These are phyloP conservation scores for Panagrolaimus sp. DNA, from an alignment of 1,140 invertebrate genomes.

Conservation along the genomic window DNA sequence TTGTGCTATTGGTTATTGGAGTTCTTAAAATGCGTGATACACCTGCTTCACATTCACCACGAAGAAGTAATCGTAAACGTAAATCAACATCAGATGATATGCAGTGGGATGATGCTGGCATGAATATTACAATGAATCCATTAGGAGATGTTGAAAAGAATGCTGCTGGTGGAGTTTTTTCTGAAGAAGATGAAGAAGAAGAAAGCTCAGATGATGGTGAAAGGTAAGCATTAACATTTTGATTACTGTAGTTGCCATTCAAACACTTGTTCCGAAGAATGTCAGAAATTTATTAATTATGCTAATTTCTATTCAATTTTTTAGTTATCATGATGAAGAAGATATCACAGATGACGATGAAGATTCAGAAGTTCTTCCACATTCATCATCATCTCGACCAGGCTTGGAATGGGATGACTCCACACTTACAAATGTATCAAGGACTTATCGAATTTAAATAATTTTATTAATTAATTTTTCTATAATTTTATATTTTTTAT, in stretches of 20 bases:
- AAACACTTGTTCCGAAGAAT: constrained; percentile 3
- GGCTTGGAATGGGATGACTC: constrained; percentile 56
- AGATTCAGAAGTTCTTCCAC: constrained; percentile 28
- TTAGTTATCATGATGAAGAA: constrained; percentile 49
- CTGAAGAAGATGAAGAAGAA: constrained; percentile 27
- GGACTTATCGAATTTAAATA: constrained; percentile 15
- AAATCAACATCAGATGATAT: constrained; percentile 37
- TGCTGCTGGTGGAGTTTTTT: neutral
- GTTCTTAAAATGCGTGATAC: constrained; percentile 57
- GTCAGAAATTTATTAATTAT: constrained; percentile 11
- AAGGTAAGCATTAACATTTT: constrained; percentile 33
- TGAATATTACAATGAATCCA: constrained; percentile 59
- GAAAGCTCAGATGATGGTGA: constrained; percentile 40
- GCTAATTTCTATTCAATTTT: constrained; percentile 17
- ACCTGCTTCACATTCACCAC: constrained; percentile 35
- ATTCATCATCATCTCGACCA: constrained; percentile 30
- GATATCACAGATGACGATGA: constrained; percentile 43
- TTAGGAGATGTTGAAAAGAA: constrained; percentile 53
- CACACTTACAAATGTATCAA: constrained; percentile 16
- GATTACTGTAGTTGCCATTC: constrained; percentile 1
- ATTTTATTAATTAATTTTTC: too few species aligned
- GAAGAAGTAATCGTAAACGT: constrained; percentile 34
- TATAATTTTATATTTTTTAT: too few species aligned
- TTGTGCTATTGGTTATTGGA: constrained; percentile 54
- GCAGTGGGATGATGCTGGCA: constrained; percentile 59